Conservation (phyloP, 2,113 vertebrate species). For the Todiramphus saurophagus region DNA sequence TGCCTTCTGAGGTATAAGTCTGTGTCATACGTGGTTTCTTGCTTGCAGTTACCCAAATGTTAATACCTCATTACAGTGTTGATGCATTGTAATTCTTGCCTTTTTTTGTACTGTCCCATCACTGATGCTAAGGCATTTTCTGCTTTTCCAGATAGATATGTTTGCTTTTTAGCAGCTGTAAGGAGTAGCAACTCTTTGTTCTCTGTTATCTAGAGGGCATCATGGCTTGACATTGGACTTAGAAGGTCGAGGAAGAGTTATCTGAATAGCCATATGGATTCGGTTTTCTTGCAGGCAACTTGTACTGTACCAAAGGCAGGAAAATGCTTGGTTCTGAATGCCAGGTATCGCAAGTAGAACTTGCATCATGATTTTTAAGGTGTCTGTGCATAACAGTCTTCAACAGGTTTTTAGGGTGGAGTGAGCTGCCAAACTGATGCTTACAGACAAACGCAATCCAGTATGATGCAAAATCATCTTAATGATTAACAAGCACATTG, state of each 20-base stretch:
- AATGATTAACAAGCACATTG: neutral
- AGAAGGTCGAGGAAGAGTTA: neutral
- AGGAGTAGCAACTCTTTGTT: neutral
- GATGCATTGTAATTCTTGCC: neutral
- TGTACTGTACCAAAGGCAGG: neutral
- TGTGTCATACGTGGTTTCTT: neutral
- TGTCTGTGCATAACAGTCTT: accelerated
- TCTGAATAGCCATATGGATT: neutral
- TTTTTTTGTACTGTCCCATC: neutral
- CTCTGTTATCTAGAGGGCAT: neutral
- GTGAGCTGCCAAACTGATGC: neutral
- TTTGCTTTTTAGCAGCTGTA: neutral
- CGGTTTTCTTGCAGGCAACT: neutral
- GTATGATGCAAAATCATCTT: neutral
- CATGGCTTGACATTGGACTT: neutral
- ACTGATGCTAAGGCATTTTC: neutral
- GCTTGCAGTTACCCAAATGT: neutral
- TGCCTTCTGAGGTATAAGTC: neutral
- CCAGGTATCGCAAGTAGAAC: neutral
- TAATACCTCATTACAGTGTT: neutral
- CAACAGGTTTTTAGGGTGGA: neutral
- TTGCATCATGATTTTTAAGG: neutral
- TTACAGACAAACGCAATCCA: neutral
- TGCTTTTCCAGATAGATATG: neutral
- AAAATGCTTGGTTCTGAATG: neutral